A percentile compares a stretch with the other conserved stretches of the same genome.
Evolutionary conservation across 1,140 invertebrate species (phyloP).

Genomic region (Mycetomoellerius zeteki): DNA sequence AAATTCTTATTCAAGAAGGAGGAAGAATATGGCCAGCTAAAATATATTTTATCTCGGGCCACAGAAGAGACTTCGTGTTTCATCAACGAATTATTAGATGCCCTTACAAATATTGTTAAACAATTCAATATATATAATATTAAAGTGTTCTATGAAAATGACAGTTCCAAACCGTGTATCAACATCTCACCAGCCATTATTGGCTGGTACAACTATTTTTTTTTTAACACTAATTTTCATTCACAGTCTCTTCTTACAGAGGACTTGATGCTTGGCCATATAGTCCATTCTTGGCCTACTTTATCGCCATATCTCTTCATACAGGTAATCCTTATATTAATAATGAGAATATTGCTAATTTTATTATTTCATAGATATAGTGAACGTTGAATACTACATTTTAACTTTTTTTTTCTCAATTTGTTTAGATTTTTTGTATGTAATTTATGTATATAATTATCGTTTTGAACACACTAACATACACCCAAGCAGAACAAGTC

Average conservation of each 20-base stretch:
- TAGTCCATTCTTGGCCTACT: constrained; percentile 82
- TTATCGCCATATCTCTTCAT: constrained; percentile 82
- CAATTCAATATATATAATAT: constrained; percentile 46
- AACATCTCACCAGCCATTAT: constrained; percentile 45
- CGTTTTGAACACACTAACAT: too few relatives aligned
- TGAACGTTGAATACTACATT: not conserved
- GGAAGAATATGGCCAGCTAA: constrained; percentile 74
- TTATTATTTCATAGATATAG: not conserved
- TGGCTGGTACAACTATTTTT: constrained; percentile 76
- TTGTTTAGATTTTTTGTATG: not conserved
- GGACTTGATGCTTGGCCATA: constrained; percentile 76
- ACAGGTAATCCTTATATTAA: constrained; percentile 71
- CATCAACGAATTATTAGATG: constrained; percentile 75
- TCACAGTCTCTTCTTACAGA: constrained; percentile 77
- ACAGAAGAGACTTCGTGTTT: constrained; percentile 75
- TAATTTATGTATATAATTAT: too few relatives aligned
- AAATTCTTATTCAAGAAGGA: constrained; percentile 77
- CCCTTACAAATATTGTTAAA: constrained; percentile 70
- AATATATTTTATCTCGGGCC: constrained; percentile 76
- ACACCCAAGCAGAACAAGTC: too few relatives aligned
- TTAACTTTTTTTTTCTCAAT: not conserved
- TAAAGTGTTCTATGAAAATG: constrained; percentile 29
- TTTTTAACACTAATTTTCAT: constrained; percentile 83
- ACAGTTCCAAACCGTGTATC: not conserved
- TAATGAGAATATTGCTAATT: not conserved